Evolutionary conservation across 2,888 invertebrate species (phyloP).

Genomic region (Automeris io): DNA sequence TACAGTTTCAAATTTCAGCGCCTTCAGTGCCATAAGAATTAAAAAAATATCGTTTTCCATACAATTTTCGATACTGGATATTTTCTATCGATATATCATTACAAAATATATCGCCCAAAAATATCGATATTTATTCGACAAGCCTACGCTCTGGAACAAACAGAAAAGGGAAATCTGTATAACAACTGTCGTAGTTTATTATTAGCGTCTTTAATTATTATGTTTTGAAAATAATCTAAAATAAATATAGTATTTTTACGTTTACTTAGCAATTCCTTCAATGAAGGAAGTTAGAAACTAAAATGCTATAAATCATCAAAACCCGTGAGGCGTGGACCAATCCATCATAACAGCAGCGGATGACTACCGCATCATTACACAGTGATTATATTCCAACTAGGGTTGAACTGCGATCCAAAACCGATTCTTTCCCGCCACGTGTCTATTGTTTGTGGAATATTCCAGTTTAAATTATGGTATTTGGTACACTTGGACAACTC

Average conservation of each 20-base stretch:
- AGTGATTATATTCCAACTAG: constrained; percentile 24
- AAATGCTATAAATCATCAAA: not conserved
- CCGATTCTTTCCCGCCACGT: constrained; percentile 31
- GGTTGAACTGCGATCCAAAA: constrained; percentile 10
- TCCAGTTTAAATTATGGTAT: constrained; percentile 42
- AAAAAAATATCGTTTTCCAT: no score
- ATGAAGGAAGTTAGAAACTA: not conserved
- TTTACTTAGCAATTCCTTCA: no score
- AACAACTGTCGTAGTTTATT: no score
- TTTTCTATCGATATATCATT: no score
- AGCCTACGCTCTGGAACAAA: no score
- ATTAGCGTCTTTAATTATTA: not conserved
- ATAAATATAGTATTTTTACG: no score
- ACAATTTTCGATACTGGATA: no score
- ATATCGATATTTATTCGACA: no score
- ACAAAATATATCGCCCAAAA: no score
- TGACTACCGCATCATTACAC: constrained; percentile 21
- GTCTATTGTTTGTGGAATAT: constrained; percentile 40
- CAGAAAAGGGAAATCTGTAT: no score
- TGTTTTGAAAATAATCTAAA: not conserved
- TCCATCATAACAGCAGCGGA: constrained; percentile 22
- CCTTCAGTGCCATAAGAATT: no score
- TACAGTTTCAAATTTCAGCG: no score
- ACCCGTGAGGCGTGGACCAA: constrained; percentile 15
- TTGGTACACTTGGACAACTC: constrained; percentile 24